Percentiles rank a stretch among this genome's conserved stretches.
Conservation (phyloP, 2,797 vertebrate species). For the Ctenochaetus hawaiiensis region DNA sequence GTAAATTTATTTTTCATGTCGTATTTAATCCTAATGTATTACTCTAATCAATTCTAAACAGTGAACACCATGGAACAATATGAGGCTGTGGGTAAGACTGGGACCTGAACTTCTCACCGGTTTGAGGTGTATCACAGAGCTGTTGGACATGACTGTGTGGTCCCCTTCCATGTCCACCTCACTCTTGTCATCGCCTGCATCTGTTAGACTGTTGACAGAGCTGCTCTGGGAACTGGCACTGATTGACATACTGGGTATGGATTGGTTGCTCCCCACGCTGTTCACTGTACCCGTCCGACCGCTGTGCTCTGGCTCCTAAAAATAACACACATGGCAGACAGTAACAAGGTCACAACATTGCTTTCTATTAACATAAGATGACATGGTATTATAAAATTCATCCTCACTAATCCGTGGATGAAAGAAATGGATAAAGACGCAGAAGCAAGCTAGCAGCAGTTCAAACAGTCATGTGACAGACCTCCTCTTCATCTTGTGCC, state of each 20-base stretch:
- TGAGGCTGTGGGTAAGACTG: background rate
- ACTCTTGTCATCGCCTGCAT: slow-evolving; percentile 96
- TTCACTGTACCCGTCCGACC: slow-evolving; percentile 97
- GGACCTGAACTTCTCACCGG: slow-evolving; percentile 83
- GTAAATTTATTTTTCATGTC: background rate
- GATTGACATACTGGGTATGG: slow-evolving; percentile 99
- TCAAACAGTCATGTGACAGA: slow-evolving; percentile 66
- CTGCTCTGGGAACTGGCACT: slow-evolving; percentile 99
- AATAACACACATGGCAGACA: slow-evolving; percentile 17
- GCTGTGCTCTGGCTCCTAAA: slow-evolving; percentile 93
- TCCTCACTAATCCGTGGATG: background rate
- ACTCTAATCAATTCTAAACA: background rate
- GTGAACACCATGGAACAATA: background rate
- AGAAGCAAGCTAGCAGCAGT: background rate
- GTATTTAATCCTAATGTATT: background rate
- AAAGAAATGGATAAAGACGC: slow-evolving; percentile 22
- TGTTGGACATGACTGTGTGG: slow-evolving; percentile 99
- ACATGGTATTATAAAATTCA: slow-evolving; percentile 6
- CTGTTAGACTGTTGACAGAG: slow-evolving; percentile 98
- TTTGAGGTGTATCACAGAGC: slow-evolving; percentile 96
- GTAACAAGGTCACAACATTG: slow-evolving; percentile 25
- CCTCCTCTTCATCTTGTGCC: slow-evolving; percentile 97
- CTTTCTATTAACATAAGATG: background rate
- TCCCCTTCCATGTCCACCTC: slow-evolving; percentile 97
- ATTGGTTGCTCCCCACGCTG: slow-evolving; percentile 98